These are phyloP conservation scores for Perodicticus potto DNA, from an alignment of 2,797 vertebrate species.

Conservation along the genomic window DNA sequence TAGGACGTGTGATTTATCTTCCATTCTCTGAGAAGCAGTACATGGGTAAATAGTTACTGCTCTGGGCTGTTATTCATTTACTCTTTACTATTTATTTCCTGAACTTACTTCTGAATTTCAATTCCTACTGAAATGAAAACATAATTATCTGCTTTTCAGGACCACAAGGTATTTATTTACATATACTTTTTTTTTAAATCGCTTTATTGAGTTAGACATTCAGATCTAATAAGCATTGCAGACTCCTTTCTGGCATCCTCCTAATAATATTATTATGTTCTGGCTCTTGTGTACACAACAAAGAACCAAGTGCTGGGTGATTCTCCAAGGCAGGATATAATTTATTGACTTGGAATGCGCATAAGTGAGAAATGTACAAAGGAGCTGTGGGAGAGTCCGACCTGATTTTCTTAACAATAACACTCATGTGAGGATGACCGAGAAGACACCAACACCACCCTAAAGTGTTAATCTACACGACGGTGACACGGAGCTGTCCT, in stretches of 20 bases:
- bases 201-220: background rate
- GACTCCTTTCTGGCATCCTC: background rate
- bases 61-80: background rate
- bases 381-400: constrained; percentile 36
- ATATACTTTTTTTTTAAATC: background rate
- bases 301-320: background rate
- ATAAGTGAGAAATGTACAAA: constrained; percentile 36
- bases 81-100: constrained; percentile 19
- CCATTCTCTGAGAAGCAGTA: background rate
- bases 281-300: background rate
- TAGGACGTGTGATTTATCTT: background rate
- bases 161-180: constrained; percentile 28
- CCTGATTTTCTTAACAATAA: constrained; percentile 7
- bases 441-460: background rate
- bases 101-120: constrained; percentile 31
- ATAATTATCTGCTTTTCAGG: constrained; percentile 5
- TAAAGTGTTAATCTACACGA: background rate
- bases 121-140: constrained; percentile 43
- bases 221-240: background rate
- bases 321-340: background rate
- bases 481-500: background rate
- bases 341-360: background rate
- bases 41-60: background rate
- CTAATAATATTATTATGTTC: background rate
- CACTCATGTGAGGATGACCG: constrained; percentile 11